phyloP scores from a whole-genome alignment of 1,140 invertebrate species.

The Drosophila busckii region DNA sequence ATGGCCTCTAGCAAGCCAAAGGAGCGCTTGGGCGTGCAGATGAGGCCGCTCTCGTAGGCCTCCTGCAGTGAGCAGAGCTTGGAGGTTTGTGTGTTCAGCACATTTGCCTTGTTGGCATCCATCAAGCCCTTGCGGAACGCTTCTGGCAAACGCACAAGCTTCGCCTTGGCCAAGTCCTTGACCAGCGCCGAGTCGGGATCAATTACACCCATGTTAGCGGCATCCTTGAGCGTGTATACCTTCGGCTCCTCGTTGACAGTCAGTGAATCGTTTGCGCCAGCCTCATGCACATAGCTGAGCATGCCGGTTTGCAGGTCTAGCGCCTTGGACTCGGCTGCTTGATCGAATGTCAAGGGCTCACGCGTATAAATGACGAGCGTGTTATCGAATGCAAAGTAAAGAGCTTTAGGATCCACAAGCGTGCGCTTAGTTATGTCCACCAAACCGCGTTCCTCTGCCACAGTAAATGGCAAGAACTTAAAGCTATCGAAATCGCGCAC shows the following conservation, averaged over 20 bases:
- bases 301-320: constrained; percentile 87
- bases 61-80: constrained; percentile 86
- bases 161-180: constrained; percentile 90
- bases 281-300: constrained; percentile 86
- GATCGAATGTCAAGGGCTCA: constrained; percentile 87
- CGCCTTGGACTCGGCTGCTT: constrained; percentile 86
- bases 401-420: constrained; percentile 81
- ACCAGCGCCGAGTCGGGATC: constrained; percentile 92
- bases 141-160: constrained; percentile 90
- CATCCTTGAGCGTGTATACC: constrained; percentile 89
- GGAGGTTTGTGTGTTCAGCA: constrained; percentile 89
- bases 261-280: constrained; percentile 57
- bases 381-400: constrained; percentile 87
- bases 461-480: constrained; percentile 85
- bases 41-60: constrained; percentile 87
- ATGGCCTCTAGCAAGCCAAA: constrained; percentile 90
- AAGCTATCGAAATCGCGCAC: constrained; percentile 88
- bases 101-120: constrained; percentile 91
- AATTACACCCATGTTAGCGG: constrained; percentile 88
- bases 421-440: constrained; percentile 84
- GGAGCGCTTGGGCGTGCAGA: constrained; percentile 87
- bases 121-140: constrained; percentile 92
- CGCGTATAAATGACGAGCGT: constrained; percentile 84
- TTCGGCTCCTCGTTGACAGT: constrained; percentile 77
- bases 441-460: constrained; percentile 85